Conservation (phyloP, 2,113 vertebrate genomes). For the Otocyon megalotis region DNA sequence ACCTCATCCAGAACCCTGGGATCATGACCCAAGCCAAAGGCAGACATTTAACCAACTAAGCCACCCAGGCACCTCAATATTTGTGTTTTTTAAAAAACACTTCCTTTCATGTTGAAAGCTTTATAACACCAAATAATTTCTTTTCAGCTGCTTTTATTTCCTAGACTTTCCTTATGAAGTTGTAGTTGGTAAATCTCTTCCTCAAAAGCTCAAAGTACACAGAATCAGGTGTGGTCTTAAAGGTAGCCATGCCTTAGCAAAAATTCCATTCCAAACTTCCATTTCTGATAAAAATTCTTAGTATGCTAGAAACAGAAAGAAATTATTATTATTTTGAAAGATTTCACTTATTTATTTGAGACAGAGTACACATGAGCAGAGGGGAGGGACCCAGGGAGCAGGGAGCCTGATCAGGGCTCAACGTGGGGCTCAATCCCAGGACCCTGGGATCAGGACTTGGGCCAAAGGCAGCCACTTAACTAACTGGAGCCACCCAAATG, state of each 20-base stretch:
- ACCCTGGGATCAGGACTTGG: too few species aligned
- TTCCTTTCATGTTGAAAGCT: background rate
- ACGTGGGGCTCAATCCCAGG: too few species aligned
- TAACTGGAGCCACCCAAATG: too few species aligned
- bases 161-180: background rate
- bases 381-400: too few species aligned
- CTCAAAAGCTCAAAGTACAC: background rate
- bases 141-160: background rate
- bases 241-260: background rate
- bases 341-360: too few species aligned
- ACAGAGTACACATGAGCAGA: too few species aligned
- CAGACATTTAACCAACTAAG: too few species aligned
- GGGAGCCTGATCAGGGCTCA: too few species aligned
- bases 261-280: background rate
- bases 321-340: background rate
- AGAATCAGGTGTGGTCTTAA: background rate
- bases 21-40: too few species aligned
- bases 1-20: too few species aligned
- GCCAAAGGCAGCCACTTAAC: too few species aligned
- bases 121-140: background rate
- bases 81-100: background rate
- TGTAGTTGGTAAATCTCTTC: background rate
- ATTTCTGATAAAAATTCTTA: background rate
- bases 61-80: too few species aligned
- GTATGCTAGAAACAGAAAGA: background rate